Percentiles rank a stretch among this genome's conserved stretches.
Evolutionary conservation across 2,888 invertebrate genomes (phyloP).

Genomic region (Nephrotoma appendiculata): DNA sequence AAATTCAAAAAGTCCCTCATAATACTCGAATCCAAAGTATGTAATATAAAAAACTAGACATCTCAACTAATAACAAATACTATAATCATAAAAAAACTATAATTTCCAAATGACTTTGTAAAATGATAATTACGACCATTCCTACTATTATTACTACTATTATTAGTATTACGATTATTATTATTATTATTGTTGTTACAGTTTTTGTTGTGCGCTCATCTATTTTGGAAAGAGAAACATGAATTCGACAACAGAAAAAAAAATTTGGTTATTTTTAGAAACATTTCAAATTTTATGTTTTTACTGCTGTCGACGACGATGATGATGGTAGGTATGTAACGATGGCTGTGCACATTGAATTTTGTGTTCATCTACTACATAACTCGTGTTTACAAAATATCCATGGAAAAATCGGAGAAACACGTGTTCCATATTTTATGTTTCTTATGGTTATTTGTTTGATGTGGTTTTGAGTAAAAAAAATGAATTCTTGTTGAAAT

Average conservation of each 20-base stretch:
- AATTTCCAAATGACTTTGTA: not conserved
- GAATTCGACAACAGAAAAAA: not conserved
- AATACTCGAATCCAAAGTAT: not conserved
- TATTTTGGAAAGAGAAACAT: not conserved
- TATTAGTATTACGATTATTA: not conserved
- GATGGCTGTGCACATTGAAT: not conserved
- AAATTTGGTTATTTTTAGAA: not conserved
- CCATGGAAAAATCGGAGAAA: not conserved
- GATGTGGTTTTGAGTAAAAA: not conserved
- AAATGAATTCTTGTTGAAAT: not conserved
- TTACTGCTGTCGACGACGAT: not conserved
- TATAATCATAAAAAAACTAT: not conserved
- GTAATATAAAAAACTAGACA: not conserved
- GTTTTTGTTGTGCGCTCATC: not conserved
- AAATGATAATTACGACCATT: not conserved
- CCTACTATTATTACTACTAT: not conserved
- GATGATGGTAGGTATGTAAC: not conserved
- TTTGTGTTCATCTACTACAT: not conserved
- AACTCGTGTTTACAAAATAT: not conserved
- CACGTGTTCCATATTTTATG: not conserved
- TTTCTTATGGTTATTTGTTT: not conserved
- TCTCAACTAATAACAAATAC: not conserved
- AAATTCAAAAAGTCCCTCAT: not conserved
- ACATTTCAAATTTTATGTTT: not conserved
- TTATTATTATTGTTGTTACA: not conserved